These are phyloP conservation scores for Melozone crissalis DNA, from an alignment of 2,113 vertebrate genomes.

Conservation along the genomic window DNA sequence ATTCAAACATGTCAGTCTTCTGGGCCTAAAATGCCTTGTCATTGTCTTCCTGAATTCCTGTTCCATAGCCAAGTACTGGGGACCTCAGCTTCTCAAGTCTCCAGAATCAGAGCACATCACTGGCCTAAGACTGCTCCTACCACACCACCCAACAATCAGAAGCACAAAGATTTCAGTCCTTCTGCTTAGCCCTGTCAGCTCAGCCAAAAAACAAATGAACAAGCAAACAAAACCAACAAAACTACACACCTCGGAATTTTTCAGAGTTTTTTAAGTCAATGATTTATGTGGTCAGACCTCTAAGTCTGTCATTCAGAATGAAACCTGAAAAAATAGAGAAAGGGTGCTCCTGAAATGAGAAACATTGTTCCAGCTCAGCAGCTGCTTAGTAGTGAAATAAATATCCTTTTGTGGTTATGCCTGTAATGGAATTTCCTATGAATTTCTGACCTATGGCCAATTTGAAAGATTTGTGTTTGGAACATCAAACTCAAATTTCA, in stretches of 20 bases:
- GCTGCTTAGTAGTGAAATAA: neutral
- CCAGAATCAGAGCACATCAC: neutral
- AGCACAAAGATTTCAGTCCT: neutral
- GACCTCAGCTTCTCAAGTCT: neutral
- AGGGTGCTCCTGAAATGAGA: conserved; percentile 11
- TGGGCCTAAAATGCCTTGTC: neutral
- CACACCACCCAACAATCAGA: accelerated
- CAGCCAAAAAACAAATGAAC: neutral
- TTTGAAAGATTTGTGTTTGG: neutral
- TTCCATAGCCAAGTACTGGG: neutral
- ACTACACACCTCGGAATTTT: neutral
- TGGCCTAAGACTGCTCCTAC: neutral
- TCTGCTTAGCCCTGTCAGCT: neutral
- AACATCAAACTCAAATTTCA: neutral
- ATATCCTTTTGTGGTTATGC: neutral
- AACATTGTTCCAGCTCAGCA: neutral
- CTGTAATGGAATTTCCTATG: neutral
- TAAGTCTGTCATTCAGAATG: neutral
- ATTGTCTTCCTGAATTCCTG: neutral
- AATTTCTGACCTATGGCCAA: neutral
- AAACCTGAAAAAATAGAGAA: neutral
- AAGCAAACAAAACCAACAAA: neutral
- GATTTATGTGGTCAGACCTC: neutral
- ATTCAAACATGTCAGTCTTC: neutral
- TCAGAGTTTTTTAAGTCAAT: neutral